Conservation (phyloP, 1,140 invertebrate genomes). For the Drosophila pruinosa region DNA sequence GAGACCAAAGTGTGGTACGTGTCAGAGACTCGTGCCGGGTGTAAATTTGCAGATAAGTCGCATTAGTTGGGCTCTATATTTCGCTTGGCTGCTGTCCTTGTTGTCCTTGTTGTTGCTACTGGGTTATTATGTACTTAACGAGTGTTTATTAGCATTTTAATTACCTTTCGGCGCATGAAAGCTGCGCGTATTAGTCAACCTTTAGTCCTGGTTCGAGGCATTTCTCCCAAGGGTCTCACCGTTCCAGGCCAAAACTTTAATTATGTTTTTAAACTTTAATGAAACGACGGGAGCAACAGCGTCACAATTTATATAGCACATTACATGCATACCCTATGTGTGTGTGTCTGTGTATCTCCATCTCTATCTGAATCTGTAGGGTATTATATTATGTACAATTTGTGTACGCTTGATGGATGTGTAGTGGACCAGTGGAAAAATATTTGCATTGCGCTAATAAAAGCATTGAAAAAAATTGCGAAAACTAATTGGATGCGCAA, state of each 20-base stretch:
- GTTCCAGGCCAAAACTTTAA: conserved; percentile 66
- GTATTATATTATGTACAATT: background rate
- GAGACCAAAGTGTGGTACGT: conserved; percentile 46
- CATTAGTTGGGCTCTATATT: conserved; percentile 66
- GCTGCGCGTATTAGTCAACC: conserved; percentile 71
- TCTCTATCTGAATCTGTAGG: background rate
- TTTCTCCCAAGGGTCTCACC: conserved; percentile 23
- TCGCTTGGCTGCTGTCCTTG: conserved; percentile 8
- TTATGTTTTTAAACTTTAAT: conserved; percentile 77
- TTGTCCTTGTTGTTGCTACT: conserved; percentile 15
- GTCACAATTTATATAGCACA: background rate
- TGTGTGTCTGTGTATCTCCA: background rate
- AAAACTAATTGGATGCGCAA: conserved; percentile 78
- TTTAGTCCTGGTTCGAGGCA: conserved; percentile 42
- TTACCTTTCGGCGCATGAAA: conserved; percentile 79
- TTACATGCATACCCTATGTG: background rate
- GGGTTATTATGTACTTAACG: conserved; percentile 79
- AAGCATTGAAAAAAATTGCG: conserved; percentile 54
- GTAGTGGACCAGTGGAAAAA: conserved; percentile 50
- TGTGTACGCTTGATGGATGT: conserved; percentile 34
- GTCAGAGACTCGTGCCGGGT: conserved; percentile 47
- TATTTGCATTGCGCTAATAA: conserved; percentile 77
- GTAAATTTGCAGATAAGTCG: conserved; percentile 81
- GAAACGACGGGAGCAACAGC: conserved; percentile 27
- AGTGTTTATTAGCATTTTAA: conserved; percentile 81